Conservation (phyloP, 2,888 invertebrate species). For the Spodoptera littoralis region DNA sequence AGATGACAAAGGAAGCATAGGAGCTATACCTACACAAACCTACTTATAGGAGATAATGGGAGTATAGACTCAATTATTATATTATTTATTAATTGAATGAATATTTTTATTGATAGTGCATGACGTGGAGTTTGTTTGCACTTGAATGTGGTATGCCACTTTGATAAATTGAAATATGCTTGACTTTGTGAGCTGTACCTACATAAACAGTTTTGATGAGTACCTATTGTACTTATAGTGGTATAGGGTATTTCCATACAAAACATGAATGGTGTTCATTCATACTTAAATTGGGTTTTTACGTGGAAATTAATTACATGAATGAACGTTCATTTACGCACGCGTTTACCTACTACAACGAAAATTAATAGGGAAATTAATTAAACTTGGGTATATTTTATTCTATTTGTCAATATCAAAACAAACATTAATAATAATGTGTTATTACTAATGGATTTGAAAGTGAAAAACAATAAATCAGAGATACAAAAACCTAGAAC, state of each 20-base stretch:
- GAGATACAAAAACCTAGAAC: no score
- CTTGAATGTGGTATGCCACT: constrained; percentile 5
- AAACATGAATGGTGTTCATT: no score
- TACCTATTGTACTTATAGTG: background rate
- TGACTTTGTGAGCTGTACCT: background rate
- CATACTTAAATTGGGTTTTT: no score
- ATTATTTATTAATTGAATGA: background rate
- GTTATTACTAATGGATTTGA: no score
- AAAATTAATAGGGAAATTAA: no score
- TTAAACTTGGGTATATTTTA: no score
- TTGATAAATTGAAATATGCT: constrained; percentile 13
- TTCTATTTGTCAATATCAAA: no score
- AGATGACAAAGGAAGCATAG: constrained; percentile 6
- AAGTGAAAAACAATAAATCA: background rate
- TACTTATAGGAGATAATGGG: constrained; percentile 12
- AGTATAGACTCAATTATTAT: constrained; percentile 8
- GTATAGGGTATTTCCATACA: background rate
- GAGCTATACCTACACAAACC: background rate
- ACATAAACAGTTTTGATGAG: no score
- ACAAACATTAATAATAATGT: no score
- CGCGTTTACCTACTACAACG: no score
- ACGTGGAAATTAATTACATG: no score
- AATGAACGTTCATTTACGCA: no score
- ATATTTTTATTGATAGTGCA: constrained; percentile 13
- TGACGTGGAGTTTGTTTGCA: constrained; percentile 7